Evolutionary conservation across 1,140 invertebrate genomes (phyloP).

Genomic region (Trichomalopsis sarcophagae): DNA sequence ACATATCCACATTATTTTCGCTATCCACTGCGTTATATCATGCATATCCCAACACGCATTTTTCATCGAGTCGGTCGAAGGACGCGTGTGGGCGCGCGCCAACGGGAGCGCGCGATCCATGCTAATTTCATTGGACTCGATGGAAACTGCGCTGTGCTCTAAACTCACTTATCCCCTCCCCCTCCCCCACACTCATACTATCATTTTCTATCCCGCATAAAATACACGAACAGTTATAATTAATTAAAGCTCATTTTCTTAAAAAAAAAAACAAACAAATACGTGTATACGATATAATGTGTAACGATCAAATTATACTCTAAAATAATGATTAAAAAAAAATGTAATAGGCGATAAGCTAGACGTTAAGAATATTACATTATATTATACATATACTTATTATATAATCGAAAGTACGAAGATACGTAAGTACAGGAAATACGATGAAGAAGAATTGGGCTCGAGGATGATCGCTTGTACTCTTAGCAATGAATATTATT

Average conservation of each 20-base stretch:
- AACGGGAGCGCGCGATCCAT: neutral
- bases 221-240: slow-evolving; percentile 43
- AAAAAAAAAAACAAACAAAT: neutral
- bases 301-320: slow-evolving; percentile 59
- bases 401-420: slow-evolving; percentile 50
- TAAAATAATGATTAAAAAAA: slow-evolving; percentile 38
- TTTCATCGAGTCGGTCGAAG: slow-evolving; percentile 73
- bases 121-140: slow-evolving; percentile 63
- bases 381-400: slow-evolving; percentile 47
- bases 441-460: slow-evolving; percentile 70
- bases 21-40: neutral
- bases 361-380: slow-evolving; percentile 17
- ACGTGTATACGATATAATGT: slow-evolving; percentile 59
- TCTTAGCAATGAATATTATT: slow-evolving; percentile 40
- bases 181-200: neutral
- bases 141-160: slow-evolving; percentile 66
- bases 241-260: slow-evolving; percentile 43
- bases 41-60: slow-evolving; percentile 60
- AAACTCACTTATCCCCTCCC: neutral
- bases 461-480: slow-evolving; percentile 71
- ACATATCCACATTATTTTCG: neutral
- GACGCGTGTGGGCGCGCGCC: neutral
- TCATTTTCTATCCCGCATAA: neutral
- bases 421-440: slow-evolving; percentile 47
- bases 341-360: slow-evolving; percentile 45